Evolutionary conservation across 2,888 invertebrate species (phyloP).

Genomic region (Girardia tigrina): DNA sequence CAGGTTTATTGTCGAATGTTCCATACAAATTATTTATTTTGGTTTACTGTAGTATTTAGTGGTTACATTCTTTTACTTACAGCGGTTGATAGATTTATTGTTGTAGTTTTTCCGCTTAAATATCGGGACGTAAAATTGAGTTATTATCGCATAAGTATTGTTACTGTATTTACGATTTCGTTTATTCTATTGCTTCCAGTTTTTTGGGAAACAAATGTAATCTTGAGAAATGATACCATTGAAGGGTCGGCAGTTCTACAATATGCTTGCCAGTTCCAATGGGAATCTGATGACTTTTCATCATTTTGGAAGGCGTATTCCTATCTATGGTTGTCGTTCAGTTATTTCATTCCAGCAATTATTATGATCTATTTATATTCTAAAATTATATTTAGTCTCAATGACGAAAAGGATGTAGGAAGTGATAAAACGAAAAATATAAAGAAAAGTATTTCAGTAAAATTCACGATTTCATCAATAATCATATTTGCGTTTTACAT

Average conservation of each 20-base stretch:
- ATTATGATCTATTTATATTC: background rate
- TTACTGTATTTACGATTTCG: background rate
- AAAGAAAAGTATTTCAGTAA: background rate
- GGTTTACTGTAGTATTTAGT: background rate
- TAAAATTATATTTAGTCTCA: background rate
- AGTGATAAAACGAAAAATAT: background rate
- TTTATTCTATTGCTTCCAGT: background rate
- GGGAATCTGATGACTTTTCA: background rate
- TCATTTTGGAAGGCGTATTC: background rate
- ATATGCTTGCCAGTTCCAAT: constrained; percentile 9
- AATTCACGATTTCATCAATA: background rate
- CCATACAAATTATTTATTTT: constrained; percentile 1
- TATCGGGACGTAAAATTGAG: background rate
- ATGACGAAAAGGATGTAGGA: background rate
- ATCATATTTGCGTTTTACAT: background rate
- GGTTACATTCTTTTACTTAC: background rate
- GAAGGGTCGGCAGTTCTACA: too few relatives aligned
- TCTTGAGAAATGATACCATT: too few relatives aligned
- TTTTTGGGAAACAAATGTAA: background rate
- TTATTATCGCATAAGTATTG: background rate
- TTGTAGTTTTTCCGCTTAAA: background rate
- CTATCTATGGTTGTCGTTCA: constrained; percentile 5
- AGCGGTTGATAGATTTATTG: background rate
- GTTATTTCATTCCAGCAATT: background rate
- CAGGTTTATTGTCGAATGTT: background rate